These are phyloP conservation scores for Hormiphora californensis DNA, from an alignment of 37 sponge, comb jelly and placozoan species.

Conservation along the genomic window DNA sequence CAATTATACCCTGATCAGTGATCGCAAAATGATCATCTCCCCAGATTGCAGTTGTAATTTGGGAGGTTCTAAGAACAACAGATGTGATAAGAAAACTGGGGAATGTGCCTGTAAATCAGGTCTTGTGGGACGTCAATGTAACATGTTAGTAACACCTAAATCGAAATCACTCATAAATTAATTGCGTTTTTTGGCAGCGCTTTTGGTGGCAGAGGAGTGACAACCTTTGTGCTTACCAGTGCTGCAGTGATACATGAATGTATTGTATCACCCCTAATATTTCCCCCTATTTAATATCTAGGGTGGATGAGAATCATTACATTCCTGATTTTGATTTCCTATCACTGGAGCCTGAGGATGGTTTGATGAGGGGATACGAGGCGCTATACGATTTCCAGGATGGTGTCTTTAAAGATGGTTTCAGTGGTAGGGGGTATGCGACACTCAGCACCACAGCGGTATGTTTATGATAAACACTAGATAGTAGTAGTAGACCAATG, in stretches of 20 bases:
- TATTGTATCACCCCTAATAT: neutral
- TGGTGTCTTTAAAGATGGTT: neutral
- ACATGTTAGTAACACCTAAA: neutral
- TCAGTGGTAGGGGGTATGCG: conserved; percentile 1
- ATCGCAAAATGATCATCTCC: neutral
- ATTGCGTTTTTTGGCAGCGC: too few species aligned
- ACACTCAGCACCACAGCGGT: conserved; percentile 22
- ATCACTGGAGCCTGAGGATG: conserved; percentile 7
- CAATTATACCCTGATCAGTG: neutral
- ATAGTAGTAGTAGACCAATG: neutral
- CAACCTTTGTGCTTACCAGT: too few species aligned
- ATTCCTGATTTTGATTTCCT: neutral
- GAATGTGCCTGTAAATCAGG: conserved; percentile 67
- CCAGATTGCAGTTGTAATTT: conserved; percentile 52
- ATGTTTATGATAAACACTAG: too few species aligned
- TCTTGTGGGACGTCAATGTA: conserved; percentile 55
- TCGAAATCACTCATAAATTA: too few species aligned
- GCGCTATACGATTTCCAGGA: conserved; percentile 18
- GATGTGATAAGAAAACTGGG: conserved; percentile 56
- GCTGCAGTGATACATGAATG: too few species aligned
- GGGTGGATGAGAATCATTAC: conserved; percentile 18
- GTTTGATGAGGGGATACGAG: neutral
- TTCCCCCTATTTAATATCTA: neutral
- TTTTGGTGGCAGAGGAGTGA: too few species aligned
- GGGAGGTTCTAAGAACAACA: neutral